These are phyloP conservation scores for Oreocharis arfaki DNA, from an alignment of 2,113 vertebrate species.

Conservation along the genomic window DNA sequence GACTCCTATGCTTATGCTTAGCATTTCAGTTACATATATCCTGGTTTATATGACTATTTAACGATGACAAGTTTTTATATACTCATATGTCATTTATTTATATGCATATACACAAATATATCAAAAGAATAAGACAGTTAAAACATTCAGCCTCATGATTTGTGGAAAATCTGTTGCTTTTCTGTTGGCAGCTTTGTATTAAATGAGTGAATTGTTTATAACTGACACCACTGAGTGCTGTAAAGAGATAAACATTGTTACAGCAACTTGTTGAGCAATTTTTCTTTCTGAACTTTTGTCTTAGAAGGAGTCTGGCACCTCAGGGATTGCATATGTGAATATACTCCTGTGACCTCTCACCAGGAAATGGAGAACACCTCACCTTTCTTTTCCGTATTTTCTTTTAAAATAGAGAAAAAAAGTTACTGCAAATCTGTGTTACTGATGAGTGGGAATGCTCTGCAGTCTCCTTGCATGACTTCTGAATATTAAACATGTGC, in stretches of 20 bases:
- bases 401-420: background rate
- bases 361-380: background rate
- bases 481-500: background rate
- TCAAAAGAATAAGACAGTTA: background rate
- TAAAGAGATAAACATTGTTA: background rate
- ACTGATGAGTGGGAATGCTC: background rate
- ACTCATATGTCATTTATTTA: background rate
- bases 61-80: background rate
- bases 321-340: background rate
- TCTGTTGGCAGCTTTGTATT: background rate
- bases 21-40: background rate
- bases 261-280: background rate
- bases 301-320: background rate
- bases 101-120: background rate
- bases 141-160: background rate
- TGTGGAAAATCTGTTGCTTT: background rate
- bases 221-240: background rate
- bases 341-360: background rate
- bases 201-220: background rate
- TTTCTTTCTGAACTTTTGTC: background rate
- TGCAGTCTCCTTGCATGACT: background rate
- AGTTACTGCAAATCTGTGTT: background rate
- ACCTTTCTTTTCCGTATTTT: background rate
- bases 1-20: background rate
- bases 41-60: background rate